Base-by-base conservation (phyloP, 2,888 invertebrate genomes). In the Lithophane socia region DNA sequence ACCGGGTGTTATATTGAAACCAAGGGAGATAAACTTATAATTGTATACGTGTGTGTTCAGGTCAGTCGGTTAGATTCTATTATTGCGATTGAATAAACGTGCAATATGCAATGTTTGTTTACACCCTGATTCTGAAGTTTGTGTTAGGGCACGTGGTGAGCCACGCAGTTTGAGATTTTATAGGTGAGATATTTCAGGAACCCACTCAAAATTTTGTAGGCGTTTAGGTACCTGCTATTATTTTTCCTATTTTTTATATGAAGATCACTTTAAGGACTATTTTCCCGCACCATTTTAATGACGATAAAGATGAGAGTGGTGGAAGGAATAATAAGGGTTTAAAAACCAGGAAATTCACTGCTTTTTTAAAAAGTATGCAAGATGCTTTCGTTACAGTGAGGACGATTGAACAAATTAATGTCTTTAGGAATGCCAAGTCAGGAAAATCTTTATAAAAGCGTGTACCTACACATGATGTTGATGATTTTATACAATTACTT, bases 41-140 rank as follows among this genome's bases (percentile, higher is more conserved):
- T 16, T 47, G 8, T 37, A 8, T 42, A 7, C 13, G 79, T 67
- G 24, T 61, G 79, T 18, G 58, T 70, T 67, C 9, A 64, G 44
- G 42, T 82, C 18, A 81, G 29, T 71, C n/a, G 60, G 70, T 10
- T 63, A n/a, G 68, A 56, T 80, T 75, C 61, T 73, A 69, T 73
- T 80, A 58, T 52, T 73, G 61, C n/a, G 29, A 54, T 70, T 65
- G n/a, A 67, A 70, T 74, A 74, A 81, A 85, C 66, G 60, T 60
- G 49, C 16, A 42, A 63, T 81, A 63, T 58, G 61, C 56, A 73
- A 69, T 70, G 68, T 81, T 73, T 85, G 82, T 82, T 81, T 73
- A 81, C 65, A 65, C 9, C 54, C 64, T 56, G 47, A 85, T 80
- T 82, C 29, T 2, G 18, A 68, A 37, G 56, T 84, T 54, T 79